These are phyloP conservation scores for Aphaenogaster floridana DNA, from an alignment of 1,140 invertebrate genomes.

Conservation along the genomic window DNA sequence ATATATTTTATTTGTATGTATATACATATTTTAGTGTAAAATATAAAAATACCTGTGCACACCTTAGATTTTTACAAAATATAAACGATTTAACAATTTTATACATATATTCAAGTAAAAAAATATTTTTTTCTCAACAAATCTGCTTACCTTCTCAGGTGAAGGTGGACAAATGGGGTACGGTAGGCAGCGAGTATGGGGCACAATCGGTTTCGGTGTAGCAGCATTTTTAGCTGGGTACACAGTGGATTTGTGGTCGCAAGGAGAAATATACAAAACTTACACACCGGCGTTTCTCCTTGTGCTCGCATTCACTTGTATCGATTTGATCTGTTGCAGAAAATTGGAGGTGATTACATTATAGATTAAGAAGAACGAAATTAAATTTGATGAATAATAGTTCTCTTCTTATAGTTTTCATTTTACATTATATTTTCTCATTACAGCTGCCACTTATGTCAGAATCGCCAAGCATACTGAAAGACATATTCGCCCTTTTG, in stretches of 20 bases:
- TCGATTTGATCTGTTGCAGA: constrained; percentile 90
- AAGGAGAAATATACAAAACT: constrained; percentile 87
- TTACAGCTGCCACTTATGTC: constrained; percentile 90
- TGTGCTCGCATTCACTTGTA: constrained; percentile 88
- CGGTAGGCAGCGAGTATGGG: constrained; percentile 93
- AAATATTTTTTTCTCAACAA: background rate
- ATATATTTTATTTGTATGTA: background rate
- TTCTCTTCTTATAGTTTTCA: background rate
- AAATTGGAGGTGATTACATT: constrained; percentile 87
- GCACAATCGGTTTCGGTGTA: constrained; percentile 91
- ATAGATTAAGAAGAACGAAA: constrained; percentile 7
- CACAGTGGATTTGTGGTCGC: constrained; percentile 88
- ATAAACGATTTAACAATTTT: background rate
- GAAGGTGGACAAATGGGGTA: constrained; percentile 89
- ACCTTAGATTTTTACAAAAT: background rate
- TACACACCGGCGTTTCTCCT: constrained; percentile 91
- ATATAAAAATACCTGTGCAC: background rate
- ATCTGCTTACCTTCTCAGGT: constrained; percentile 80
- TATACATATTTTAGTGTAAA: constrained; percentile 1
- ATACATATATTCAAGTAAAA: background rate
- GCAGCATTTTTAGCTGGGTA: constrained; percentile 90
- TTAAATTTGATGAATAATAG: too few species aligned
- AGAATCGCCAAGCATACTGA: constrained; percentile 89
- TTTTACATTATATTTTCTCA: constrained; percentile 14
- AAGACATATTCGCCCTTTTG: constrained; percentile 88